Percentiles rank a stretch among this genome's conserved stretches.
phyloP scores from a whole-genome alignment of 2,888 invertebrate genomes.

The Microplitis manilae region DNA sequence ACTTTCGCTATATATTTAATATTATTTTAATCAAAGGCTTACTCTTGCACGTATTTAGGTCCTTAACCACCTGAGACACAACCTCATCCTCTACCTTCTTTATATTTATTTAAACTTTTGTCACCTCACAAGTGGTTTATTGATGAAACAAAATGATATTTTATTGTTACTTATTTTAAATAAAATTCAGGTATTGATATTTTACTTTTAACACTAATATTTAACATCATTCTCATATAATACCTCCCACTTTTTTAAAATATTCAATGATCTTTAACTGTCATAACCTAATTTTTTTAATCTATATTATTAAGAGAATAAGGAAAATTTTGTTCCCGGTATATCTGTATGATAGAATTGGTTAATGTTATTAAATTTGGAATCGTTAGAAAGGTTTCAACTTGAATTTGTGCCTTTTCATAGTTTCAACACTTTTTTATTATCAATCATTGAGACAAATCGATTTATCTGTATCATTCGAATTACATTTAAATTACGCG shows the following conservation, averaged over 20 bases:
- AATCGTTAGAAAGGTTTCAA: too few relatives aligned
- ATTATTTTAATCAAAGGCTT: not conserved
- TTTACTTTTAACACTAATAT: not conserved
- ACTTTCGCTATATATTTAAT: not conserved
- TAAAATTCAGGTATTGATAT: not conserved
- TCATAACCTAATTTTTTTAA: too few relatives aligned
- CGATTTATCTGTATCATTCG: too few relatives aligned
- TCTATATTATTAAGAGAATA: too few relatives aligned
- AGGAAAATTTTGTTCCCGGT: too few relatives aligned
- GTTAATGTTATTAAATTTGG: too few relatives aligned
- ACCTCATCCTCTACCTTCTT: not conserved
- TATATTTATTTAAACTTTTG: not conserved
- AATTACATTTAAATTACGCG: too few relatives aligned
- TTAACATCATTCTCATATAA: not conserved
- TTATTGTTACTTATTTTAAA: not conserved
- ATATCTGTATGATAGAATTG: too few relatives aligned
- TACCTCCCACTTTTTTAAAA: not conserved
- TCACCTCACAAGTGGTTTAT: not conserved
- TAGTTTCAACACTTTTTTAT: too few relatives aligned
- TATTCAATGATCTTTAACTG: too few relatives aligned
- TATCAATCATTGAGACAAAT: too few relatives aligned
- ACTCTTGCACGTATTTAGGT: not conserved
- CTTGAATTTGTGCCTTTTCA: too few relatives aligned
- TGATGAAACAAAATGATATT: not conserved
- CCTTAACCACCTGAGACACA: not conserved